These are phyloP conservation scores for Drymodes brunneopygia DNA, from an alignment of 2,113 vertebrate species.

Conservation along the genomic window DNA sequence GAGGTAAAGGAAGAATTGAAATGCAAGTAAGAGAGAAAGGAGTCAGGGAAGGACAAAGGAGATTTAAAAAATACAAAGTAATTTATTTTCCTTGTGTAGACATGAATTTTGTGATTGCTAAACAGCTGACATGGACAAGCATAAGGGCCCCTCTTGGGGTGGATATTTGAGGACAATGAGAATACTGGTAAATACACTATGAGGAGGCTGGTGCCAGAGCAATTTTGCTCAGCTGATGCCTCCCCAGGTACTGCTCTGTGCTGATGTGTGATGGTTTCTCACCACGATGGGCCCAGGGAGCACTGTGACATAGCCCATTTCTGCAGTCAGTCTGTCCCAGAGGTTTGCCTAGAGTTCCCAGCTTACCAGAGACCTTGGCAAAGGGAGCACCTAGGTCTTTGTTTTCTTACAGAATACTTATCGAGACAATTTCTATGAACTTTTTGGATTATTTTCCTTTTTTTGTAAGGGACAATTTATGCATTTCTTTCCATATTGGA, in stretches of 20 bases:
- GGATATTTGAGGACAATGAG: background rate
- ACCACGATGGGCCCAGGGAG: background rate
- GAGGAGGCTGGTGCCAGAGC: background rate
- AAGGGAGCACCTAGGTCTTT: background rate
- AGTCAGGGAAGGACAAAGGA: background rate
- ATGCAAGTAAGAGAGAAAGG: background rate
- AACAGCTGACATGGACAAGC: background rate
- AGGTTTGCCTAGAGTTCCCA: background rate
- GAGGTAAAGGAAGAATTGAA: background rate
- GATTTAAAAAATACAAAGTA: rapidly evolving
- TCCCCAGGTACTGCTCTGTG: too few relatives aligned
- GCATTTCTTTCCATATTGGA: background rate
- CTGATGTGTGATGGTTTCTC: background rate
- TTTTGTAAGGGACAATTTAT: background rate
- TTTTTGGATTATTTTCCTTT: background rate
- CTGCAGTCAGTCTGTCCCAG: background rate
- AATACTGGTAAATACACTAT: background rate
- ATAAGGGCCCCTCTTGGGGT: background rate
- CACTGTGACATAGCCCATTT: background rate
- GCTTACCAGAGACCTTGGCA: background rate
- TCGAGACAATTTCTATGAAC: background rate
- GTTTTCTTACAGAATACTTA: background rate
- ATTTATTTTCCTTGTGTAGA: background rate
- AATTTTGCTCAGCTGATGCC: rapidly evolving
- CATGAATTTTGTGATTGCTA: background rate